Evolutionary conservation across 2,113 vertebrate species (phyloP).

Genomic region (Emydura subglobosa): DNA sequence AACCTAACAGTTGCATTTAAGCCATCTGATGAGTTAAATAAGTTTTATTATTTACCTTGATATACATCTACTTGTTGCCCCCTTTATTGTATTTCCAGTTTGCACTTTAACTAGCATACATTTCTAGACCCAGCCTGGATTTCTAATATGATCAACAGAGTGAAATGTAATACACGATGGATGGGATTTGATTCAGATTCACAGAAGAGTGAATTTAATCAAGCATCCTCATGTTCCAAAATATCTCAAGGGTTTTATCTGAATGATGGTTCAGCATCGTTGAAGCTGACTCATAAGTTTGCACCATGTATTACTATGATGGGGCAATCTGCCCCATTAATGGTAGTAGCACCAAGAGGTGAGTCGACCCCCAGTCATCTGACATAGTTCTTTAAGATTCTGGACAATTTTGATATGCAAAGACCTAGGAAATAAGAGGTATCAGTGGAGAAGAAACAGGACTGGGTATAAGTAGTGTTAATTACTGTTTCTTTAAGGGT

Average conservation of each 20-base stretch:
- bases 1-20: background rate
- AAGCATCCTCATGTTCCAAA: background rate
- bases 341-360: too few relatives aligned
- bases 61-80: accelerated
- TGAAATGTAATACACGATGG: background rate
- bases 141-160: background rate
- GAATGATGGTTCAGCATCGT: background rate
- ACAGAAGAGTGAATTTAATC: background rate
- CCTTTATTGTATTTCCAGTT: background rate
- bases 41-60: background rate
- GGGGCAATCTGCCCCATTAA: too few relatives aligned
- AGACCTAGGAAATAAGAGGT: too few relatives aligned
- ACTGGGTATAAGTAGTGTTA: too few relatives aligned
- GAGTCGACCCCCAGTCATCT: too few relatives aligned
- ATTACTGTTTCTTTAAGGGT: too few relatives aligned
- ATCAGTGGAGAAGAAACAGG: too few relatives aligned
- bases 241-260: background rate
- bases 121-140: background rate
- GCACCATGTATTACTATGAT: background rate
- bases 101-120: background rate
- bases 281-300: slow-evolving; percentile 6
- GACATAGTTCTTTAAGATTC: too few relatives aligned
- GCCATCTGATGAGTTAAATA: background rate
- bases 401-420: too few relatives aligned
- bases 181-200: background rate